Conservation (phyloP, 2,113 vertebrate species). For the Acanthisitta chloris region DNA sequence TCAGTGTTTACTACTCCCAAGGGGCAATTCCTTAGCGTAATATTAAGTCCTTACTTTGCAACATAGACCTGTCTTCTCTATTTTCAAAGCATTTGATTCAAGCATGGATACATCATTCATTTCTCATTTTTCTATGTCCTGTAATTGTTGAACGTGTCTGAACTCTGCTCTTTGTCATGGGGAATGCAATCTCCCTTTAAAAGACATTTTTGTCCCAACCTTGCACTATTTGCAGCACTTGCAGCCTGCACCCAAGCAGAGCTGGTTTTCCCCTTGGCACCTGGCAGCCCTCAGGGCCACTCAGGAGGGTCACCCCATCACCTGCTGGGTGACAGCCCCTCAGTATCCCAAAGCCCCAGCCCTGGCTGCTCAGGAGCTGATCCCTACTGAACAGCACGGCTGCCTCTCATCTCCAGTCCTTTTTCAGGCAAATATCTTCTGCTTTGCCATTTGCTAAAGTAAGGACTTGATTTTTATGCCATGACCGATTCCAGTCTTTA, state of each 20-base stretch:
- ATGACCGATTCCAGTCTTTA: fast-evolving
- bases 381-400: background rate
- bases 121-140: background rate
- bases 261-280: fast-evolving
- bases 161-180: fast-evolving
- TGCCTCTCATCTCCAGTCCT: background rate
- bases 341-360: background rate
- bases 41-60: background rate
- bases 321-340: fast-evolving
- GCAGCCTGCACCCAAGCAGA: background rate
- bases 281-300: fast-evolving
- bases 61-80: background rate
- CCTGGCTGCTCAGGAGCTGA: background rate
- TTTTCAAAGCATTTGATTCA: background rate
- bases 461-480: background rate
- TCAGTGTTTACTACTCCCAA: background rate
- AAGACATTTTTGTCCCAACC: fast-evolving
- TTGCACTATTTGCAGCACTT: background rate
- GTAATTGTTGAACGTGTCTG: fast-evolving
- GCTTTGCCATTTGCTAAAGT: background rate
- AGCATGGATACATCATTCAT: background rate
- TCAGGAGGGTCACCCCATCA: background rate
- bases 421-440: background rate
- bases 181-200: background rate
- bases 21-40: background rate